Evolutionary conservation across 2,113 vertebrate species (phyloP).

Genomic region (Hippocampus barbouri): DNA sequence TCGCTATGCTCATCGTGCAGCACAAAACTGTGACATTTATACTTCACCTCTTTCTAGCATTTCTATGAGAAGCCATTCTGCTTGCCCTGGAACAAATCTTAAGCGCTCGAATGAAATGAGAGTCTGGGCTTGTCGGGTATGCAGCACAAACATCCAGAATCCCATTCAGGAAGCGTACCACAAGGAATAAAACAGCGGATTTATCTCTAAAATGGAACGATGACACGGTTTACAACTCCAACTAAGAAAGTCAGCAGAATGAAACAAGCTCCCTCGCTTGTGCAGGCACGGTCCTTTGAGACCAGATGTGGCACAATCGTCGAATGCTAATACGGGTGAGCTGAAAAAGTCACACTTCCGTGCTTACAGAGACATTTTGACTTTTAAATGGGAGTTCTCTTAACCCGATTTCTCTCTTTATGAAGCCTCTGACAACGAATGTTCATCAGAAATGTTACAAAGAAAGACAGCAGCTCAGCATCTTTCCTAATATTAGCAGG

Average conservation of each 20-base stretch:
- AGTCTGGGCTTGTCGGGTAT: not conserved
- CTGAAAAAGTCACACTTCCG: not conserved
- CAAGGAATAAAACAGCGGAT: not conserved
- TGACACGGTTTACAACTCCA: constrained; percentile 29
- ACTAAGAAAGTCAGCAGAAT: constrained; percentile 8
- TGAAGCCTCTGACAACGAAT: not conserved
- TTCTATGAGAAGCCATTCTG: constrained; percentile 36
- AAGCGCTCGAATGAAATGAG: constrained; percentile 29
- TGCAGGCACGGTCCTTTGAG: not conserved
- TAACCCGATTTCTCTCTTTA: not conserved
- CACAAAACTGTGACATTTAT: constrained; percentile 60
- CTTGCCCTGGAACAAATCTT: constrained; percentile 41
- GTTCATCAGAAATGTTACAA: not conserved
- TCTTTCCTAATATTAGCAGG: not conserved
- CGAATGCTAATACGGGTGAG: not conserved
- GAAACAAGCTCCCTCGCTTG: constrained; percentile 8
- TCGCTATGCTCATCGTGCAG: constrained; percentile 49
- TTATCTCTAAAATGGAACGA: constrained; percentile 40
- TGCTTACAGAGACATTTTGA: not conserved
- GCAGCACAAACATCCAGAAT: constrained; percentile 1
- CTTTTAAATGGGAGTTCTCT: not conserved
- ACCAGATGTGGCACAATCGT: not conserved
- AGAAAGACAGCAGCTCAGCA: not conserved
- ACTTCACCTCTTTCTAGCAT: constrained; percentile 50
- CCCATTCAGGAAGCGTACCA: not conserved